Evolutionary conservation across 23 tunicate genomes (phyloP).

Genomic region (Ciona savignyi): DNA sequence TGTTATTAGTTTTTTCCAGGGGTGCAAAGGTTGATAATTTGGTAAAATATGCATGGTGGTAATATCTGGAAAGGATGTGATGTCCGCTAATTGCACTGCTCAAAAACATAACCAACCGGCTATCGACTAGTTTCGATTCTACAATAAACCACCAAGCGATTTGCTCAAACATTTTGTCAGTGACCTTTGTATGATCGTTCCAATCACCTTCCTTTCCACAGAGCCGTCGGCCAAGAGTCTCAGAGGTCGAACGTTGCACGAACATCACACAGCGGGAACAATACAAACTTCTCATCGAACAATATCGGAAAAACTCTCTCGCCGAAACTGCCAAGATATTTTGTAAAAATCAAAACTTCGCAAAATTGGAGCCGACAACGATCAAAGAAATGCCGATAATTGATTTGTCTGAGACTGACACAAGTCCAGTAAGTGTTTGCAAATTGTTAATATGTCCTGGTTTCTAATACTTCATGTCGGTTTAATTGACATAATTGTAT

Average conservation of each 20-base stretch:
- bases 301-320: constrained; percentile 12
- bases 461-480: too few relatives aligned
- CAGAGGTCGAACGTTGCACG: constrained; percentile 49
- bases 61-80: too few relatives aligned
- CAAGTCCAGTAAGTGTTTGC: background rate
- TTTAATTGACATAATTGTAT: too few relatives aligned
- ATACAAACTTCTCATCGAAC: constrained; percentile 54
- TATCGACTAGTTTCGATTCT: too few relatives aligned
- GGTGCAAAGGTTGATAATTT: too few relatives aligned
- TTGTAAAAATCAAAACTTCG: too few relatives aligned
- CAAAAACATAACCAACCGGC: too few relatives aligned
- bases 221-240: constrained; percentile 9
- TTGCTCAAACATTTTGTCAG: background rate
- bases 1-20: too few relatives aligned
- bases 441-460: too few relatives aligned
- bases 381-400: background rate
- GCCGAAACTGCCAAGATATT: background rate
- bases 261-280: constrained; percentile 63
- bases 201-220: background rate
- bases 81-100: too few relatives aligned
- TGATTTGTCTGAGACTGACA: background rate
- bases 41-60: too few relatives aligned
- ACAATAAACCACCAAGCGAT: background rate
- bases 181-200: background rate
- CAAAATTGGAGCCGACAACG: too few relatives aligned